These are phyloP conservation scores for Chironomus riparius DNA, from an alignment of 2,888 invertebrate species.

Conservation along the genomic window DNA sequence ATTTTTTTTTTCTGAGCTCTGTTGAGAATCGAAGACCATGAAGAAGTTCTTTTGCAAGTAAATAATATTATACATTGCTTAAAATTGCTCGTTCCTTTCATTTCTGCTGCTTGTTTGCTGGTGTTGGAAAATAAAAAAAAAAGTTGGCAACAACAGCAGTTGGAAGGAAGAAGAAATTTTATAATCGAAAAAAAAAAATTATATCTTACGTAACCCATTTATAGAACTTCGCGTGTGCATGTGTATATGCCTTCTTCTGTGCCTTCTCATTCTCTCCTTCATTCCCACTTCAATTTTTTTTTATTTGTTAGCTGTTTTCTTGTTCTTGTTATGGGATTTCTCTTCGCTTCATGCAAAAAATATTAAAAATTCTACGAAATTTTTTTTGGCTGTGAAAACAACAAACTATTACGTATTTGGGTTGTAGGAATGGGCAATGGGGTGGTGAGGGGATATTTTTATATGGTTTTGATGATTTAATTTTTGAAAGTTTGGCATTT, in stretches of 20 bases:
- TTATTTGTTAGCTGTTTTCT: neutral
- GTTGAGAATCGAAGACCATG: too few species aligned
- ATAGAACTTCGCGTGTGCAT: neutral
- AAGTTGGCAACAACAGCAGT: neutral
- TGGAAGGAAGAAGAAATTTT: neutral
- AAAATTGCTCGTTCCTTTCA: too few species aligned
- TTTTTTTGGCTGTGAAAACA: neutral
- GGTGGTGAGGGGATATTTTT: too few species aligned
- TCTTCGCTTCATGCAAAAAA: neutral
- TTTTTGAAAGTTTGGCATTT: too few species aligned
- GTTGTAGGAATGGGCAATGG: neutral
- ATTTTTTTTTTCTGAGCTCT: too few species aligned
- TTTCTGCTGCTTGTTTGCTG: neutral
- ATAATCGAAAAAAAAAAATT: constrained; percentile 10
- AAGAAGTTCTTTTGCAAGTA: too few species aligned
- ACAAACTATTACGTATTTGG: neutral
- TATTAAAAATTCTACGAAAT: constrained; percentile 5
- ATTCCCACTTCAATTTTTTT: neutral
- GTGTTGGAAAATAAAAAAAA: neutral
- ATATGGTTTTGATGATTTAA: too few species aligned
- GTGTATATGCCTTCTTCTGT: constrained; percentile 4
- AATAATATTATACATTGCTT: too few species aligned
- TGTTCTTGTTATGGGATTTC: neutral
- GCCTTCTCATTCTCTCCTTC: too few species aligned
- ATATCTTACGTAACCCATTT: constrained; percentile 26